Conservation (phyloP, 2,113 vertebrate genomes). For the Miniopterus natalensis region DNA sequence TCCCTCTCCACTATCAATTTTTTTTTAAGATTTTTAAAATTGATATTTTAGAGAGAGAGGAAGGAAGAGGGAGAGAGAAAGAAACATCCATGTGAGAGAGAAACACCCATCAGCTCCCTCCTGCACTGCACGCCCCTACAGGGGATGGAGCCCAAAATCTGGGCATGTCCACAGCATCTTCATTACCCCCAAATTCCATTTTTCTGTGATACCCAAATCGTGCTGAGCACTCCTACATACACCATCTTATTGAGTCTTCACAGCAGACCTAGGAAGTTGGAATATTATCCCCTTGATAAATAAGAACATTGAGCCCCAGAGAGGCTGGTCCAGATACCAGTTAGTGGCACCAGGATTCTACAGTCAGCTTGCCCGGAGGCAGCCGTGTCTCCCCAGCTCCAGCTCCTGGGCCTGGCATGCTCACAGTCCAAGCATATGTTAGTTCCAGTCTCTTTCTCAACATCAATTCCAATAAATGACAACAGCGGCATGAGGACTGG, state of each 20-base stretch:
- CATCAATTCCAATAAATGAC: rapidly evolving
- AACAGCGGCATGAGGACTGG: not conserved
- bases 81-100: too few species aligned
- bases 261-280: not conserved
- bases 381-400: not conserved
- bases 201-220: not conserved
- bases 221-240: too few species aligned
- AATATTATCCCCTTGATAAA: not conserved
- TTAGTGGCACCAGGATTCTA: not conserved
- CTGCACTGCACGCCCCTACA: too few species aligned
- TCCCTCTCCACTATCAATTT: too few species aligned
- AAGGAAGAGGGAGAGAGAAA: too few species aligned
- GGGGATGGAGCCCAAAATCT: too few species aligned
- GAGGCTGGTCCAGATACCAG: not conserved
- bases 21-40: too few species aligned
- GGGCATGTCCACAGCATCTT: not conserved
- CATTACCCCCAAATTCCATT: not conserved
- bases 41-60: too few species aligned
- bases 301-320: not conserved
- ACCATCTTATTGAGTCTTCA: rapidly evolving
- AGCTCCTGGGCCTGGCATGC: too few species aligned
- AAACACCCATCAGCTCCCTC: too few species aligned
- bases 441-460: not conserved
- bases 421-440: too few species aligned
- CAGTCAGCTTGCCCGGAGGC: not conserved